Evolutionary conservation across 2,888 invertebrate species (phyloP).

Genomic region (Endotricha flammealis): DNA sequence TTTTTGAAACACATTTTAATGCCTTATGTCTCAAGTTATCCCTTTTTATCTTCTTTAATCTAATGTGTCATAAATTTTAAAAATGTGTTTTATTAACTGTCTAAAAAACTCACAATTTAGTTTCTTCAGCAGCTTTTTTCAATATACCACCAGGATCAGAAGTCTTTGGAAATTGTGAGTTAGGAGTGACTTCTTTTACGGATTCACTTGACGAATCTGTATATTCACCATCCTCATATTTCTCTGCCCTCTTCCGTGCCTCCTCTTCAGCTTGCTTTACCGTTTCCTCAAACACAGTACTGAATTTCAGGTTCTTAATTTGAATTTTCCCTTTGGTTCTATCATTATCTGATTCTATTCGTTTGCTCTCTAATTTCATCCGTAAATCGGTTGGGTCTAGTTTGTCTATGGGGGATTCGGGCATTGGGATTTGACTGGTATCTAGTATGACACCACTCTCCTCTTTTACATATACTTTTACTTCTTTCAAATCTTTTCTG

Average conservation of each 20-base stretch:
- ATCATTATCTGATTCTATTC: constrained; percentile 50
- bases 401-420: constrained; percentile 55
- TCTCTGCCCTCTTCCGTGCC: constrained; percentile 78
- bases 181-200: constrained; percentile 49
- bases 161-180: constrained; percentile 65
- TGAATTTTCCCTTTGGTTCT: constrained; percentile 78
- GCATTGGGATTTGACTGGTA: constrained; percentile 59
- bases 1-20: too few relatives aligned
- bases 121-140: constrained; percentile 70
- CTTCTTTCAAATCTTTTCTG: too few relatives aligned
- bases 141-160: constrained; percentile 69
- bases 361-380: constrained; percentile 45
- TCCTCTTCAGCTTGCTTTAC: constrained; percentile 81
- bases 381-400: constrained; percentile 33
- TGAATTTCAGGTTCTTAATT: constrained; percentile 83
- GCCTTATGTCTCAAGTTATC: too few relatives aligned
- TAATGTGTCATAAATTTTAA: too few relatives aligned
- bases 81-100: too few relatives aligned
- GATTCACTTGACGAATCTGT: constrained; percentile 66
- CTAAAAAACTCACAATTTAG: constrained; percentile 72
- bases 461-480: too few relatives aligned
- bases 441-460: constrained; percentile 35
- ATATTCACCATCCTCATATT: constrained; percentile 81
- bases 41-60: too few relatives aligned
- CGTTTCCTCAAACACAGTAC: constrained; percentile 81